These are phyloP conservation scores for Pristionchus maxplancki DNA, from an alignment of 2,888 invertebrate species.

Conservation along the genomic window DNA sequence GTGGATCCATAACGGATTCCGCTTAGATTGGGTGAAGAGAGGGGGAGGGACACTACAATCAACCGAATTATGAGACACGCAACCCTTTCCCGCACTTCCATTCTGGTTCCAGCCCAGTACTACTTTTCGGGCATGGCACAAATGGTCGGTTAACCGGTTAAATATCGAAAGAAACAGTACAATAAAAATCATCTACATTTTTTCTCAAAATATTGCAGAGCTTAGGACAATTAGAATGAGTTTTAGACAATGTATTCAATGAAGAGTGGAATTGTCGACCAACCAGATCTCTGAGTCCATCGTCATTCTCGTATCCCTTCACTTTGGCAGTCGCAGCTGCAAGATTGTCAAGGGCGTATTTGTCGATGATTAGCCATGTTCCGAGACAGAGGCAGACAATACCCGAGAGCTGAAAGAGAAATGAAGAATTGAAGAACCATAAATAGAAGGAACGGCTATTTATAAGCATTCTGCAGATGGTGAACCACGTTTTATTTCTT, in stretches of 20 bases:
- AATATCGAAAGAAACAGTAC: too few relatives aligned
- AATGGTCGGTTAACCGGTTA: too few relatives aligned
- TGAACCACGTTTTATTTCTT: not conserved
- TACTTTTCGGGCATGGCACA: not conserved
- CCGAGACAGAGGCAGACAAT: slow-evolving; percentile 76
- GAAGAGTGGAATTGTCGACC: too few relatives aligned
- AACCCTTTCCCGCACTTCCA: not conserved
- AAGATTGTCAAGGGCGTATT: slow-evolving; percentile 75
- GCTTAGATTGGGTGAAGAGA: slow-evolving; percentile 26
- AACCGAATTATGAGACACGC: slow-evolving; percentile 44
- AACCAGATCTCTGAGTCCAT: slow-evolving; percentile 73
- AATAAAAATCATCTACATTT: too few relatives aligned
- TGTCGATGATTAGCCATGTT: slow-evolving; percentile 74
- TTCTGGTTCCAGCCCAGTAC: not conserved
- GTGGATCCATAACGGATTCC: slow-evolving; percentile 44
- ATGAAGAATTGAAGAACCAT: not conserved
- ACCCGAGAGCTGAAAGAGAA: slow-evolving; percentile 71
- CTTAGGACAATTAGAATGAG: too few relatives aligned
- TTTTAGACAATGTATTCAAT: too few relatives aligned
- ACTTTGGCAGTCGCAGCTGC: slow-evolving; percentile 72
- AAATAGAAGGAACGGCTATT: not conserved
- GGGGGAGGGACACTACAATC: slow-evolving; percentile 2
- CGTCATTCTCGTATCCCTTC: slow-evolving; percentile 74
- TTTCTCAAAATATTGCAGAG: too few relatives aligned
- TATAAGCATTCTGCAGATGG: not conserved